Conservation (phyloP, 2,797 vertebrate genomes). For the Eremophila alpestris region DNA sequence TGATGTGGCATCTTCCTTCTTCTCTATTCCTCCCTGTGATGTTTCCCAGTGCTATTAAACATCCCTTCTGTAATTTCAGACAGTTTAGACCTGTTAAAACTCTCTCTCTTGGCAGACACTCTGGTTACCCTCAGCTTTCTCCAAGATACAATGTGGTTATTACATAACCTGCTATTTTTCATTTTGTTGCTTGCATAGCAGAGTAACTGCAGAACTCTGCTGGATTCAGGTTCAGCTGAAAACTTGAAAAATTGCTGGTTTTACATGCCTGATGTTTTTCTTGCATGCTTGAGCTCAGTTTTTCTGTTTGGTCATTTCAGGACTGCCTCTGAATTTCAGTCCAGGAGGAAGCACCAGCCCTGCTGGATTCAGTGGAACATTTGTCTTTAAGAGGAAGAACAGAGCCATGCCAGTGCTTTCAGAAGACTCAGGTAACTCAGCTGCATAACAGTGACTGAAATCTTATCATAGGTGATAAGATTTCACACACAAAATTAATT, state of each 20-base stretch:
- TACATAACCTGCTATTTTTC: background rate
- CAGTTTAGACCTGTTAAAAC: background rate
- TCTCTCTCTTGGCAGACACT: background rate
- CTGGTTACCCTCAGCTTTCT: background rate
- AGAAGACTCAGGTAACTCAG: conserved; percentile 86
- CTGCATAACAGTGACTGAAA: background rate
- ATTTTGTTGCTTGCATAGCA: background rate
- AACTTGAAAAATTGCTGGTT: background rate
- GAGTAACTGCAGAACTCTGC: background rate
- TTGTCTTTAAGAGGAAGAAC: conserved; percentile 43
- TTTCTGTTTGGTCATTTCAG: conserved; percentile 13
- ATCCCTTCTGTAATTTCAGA: background rate
- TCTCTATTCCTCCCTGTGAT: background rate
- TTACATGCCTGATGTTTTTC: background rate
- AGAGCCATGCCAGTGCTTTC: conserved; percentile 93
- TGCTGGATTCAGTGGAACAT: background rate
- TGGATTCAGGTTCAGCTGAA: background rate
- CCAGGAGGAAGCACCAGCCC: background rate
- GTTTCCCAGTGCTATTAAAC: background rate
- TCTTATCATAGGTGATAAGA: background rate
- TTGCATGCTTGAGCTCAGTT: background rate
- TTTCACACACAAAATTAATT: background rate
- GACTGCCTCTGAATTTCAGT: background rate
- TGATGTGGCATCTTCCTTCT: background rate
- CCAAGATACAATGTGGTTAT: background rate